phyloP scores from a whole-genome alignment of 2,113 vertebrate species.

The Perca fluviatilis region DNA sequence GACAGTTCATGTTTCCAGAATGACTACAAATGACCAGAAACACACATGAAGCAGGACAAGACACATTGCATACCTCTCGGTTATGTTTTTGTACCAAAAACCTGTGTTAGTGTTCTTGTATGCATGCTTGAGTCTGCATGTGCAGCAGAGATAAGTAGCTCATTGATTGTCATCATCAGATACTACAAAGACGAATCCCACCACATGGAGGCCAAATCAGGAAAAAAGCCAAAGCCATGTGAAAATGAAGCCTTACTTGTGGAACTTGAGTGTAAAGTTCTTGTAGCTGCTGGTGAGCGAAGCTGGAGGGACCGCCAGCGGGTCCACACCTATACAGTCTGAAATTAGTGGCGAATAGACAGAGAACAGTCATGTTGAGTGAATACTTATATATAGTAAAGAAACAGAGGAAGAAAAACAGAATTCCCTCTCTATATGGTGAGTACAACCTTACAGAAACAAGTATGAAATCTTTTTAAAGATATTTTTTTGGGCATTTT shows the following conservation, averaged over 20 bases:
- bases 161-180: conserved; percentile 35
- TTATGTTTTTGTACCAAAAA: neutral
- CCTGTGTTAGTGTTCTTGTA: neutral
- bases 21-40: neutral
- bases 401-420: neutral
- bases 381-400: neutral
- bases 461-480: neutral
- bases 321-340: conserved; percentile 90
- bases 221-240: neutral
- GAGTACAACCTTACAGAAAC: neutral
- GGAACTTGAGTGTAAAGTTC: conserved; percentile 95
- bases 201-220: neutral
- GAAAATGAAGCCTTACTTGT: conserved; percentile 88
- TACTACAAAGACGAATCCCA: conserved; percentile 36
- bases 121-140: conserved; percentile 1
- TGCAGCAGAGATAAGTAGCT: conserved; percentile 33
- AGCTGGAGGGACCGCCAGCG: conserved; percentile 65
- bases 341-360: conserved; percentile 17
- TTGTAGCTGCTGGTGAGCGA: conserved; percentile 77
- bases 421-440: neutral
- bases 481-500: too few relatives aligned
- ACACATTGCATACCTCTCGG: conserved; percentile 6
- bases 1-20: neutral
- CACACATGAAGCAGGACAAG: neutral
- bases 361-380: neutral